Conservation (phyloP, 2,113 vertebrate genomes). For the Dunckerocampus dactyliophorus region DNA sequence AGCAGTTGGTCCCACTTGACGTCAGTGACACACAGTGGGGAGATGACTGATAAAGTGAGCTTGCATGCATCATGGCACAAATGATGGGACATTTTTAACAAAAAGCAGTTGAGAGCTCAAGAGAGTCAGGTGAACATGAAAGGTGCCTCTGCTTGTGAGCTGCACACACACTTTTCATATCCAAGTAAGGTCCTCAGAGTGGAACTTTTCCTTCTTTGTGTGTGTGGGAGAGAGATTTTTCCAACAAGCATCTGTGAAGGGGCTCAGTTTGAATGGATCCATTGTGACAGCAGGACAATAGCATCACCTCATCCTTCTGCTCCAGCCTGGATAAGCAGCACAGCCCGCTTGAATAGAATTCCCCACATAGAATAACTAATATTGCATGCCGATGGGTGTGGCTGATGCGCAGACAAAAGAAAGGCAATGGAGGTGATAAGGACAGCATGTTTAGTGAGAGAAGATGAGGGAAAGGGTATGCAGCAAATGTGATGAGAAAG, state of each 20-base stretch:
- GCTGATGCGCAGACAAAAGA: not conserved
- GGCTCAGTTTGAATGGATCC: constrained; percentile 62
- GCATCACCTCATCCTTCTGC: constrained; percentile 59
- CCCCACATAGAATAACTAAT: not conserved
- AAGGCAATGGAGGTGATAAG: not conserved
- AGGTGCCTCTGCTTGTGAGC: constrained; percentile 6
- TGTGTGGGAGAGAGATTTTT: constrained; percentile 42
- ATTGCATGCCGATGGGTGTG: constrained; percentile 12
- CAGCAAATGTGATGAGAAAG: constrained; percentile 3
- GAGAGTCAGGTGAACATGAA: constrained; percentile 47
- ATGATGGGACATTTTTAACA: not conserved
- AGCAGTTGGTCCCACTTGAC: constrained; percentile 16
- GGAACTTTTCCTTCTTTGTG: constrained; percentile 23
- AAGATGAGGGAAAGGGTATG: not conserved
- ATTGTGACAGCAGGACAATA: constrained; percentile 68
- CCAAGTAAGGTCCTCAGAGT: constrained; percentile 8
- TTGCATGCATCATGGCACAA: not conserved
- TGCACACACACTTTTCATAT: not conserved
- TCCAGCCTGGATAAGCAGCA: constrained; percentile 38
- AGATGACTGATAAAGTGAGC: constrained; percentile 13
- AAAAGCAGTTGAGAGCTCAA: not conserved
- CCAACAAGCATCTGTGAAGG: constrained; percentile 61
- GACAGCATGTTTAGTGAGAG: not conserved
- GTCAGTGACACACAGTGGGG: constrained; percentile 15
- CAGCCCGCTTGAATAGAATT: constrained; percentile 5